A percentile compares a stretch with the other conserved stretches of the same genome.
phyloP scores from a whole-genome alignment of 1,140 invertebrate species.

The Pseudoatta argentina region DNA sequence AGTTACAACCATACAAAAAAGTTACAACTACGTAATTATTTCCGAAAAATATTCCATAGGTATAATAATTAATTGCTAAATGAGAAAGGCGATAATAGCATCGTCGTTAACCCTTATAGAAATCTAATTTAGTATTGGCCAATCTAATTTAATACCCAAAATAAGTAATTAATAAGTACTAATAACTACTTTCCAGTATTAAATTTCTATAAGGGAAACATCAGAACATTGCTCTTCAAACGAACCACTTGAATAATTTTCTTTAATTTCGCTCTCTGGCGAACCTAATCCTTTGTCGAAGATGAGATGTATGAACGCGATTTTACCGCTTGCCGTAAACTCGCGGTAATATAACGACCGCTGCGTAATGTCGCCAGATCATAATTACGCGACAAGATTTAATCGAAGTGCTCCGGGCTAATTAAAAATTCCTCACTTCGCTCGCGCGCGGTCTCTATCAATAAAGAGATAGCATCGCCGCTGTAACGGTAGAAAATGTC shows the following conservation, averaged over 20 bases:
- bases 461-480: slow-evolving; percentile 79
- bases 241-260: not conserved
- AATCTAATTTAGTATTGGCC: no score
- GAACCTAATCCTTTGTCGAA: not conserved
- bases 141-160: no score
- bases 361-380: slow-evolving; percentile 73
- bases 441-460: slow-evolving; percentile 73
- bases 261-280: not conserved
- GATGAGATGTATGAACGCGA: not conserved
- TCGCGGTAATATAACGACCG: slow-evolving; percentile 38
- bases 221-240: not conserved
- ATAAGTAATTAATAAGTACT: no score
- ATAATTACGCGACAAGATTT: slow-evolving; percentile 84
- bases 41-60: not conserved
- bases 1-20: not conserved
- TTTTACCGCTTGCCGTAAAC: not conserved
- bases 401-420: slow-evolving; percentile 79
- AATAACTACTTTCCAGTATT: no score
- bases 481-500: slow-evolving; percentile 81
- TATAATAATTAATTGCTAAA: not conserved
- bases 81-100: not conserved
- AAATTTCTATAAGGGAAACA: no score
- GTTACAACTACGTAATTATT: not conserved
- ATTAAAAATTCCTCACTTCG: slow-evolving; percentile 82
- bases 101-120: not conserved